Conservation (phyloP, 2,888 invertebrate species). For the Rapana venosa region DNA sequence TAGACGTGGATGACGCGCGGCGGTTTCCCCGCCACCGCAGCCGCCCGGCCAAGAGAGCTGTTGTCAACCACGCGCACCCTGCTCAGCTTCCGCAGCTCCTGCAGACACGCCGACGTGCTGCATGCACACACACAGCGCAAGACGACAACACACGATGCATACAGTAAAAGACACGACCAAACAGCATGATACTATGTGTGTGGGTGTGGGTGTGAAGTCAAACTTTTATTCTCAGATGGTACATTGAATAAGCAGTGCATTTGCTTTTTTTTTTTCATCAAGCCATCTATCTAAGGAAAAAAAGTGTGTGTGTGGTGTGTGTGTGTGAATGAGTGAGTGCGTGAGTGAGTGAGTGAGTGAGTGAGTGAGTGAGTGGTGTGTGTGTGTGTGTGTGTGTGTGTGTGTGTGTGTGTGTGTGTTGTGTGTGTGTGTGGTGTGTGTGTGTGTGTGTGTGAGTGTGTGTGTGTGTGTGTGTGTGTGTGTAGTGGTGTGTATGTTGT, state of each 20-base stretch:
- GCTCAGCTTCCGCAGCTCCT: conserved; percentile 80
- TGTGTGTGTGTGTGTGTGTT: too few species aligned
- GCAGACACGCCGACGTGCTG: conserved; percentile 68
- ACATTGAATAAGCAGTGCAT: background rate
- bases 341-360: too few species aligned
- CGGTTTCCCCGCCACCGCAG: conserved; percentile 95
- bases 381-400: too few species aligned
- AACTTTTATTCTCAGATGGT: background rate
- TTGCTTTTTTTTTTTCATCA: background rate
- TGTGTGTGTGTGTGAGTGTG: too few species aligned
- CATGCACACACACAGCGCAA: background rate
- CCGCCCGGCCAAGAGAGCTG: conserved; percentile 94
- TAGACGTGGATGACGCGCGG: conserved; percentile 93
- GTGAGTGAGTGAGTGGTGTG: too few species aligned
- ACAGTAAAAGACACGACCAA: background rate
- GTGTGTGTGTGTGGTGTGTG: too few species aligned
- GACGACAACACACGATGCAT: background rate
- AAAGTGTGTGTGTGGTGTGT: too few species aligned
- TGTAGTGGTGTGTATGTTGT: too few species aligned
- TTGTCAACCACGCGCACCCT: conserved; percentile 97
- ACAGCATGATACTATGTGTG: background rate
- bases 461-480: too few species aligned
- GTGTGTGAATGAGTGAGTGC: too few species aligned
- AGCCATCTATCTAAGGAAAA: background rate
- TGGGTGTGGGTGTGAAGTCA: background rate